phyloP scores from a whole-genome alignment of 2,888 invertebrate genomes.

The Leucophenga montana region DNA sequence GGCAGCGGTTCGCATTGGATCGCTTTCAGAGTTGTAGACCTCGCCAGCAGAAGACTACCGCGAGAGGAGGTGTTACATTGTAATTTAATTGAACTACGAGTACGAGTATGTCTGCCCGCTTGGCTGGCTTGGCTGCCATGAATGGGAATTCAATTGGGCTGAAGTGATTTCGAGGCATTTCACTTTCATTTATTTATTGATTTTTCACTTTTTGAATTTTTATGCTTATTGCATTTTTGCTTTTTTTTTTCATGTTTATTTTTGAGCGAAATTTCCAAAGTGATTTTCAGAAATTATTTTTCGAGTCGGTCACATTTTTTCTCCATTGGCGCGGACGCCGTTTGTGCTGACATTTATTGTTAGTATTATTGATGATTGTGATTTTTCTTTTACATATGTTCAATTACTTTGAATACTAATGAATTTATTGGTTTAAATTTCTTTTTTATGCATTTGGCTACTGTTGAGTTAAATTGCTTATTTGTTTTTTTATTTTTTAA shows the following conservation, averaged over 20 bases:
- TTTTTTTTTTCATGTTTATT: neutral
- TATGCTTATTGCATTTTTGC: neutral
- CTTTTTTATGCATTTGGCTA: neutral
- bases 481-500: too few species aligned
- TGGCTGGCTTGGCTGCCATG: too few species aligned
- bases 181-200: constrained; percentile 24
- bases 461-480: neutral
- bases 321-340: neutral
- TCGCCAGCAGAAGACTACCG: neutral
- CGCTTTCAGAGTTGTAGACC: neutral
- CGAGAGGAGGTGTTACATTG: too few species aligned
- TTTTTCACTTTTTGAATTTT: constrained; percentile 13
- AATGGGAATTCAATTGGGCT: too few species aligned
- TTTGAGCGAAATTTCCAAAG: neutral
- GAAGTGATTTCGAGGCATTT: constrained; percentile 8
- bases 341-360: neutral
- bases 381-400: neutral
- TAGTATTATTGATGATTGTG: neutral
- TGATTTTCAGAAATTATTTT: neutral
- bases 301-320: neutral
- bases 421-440: neutral
- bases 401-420: constrained; percentile 3
- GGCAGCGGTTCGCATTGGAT: neutral
- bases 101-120: too few species aligned
- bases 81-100: neutral